Evolutionary conservation across 2,888 invertebrate species (phyloP).

Genomic region (Griposia aprilina): DNA sequence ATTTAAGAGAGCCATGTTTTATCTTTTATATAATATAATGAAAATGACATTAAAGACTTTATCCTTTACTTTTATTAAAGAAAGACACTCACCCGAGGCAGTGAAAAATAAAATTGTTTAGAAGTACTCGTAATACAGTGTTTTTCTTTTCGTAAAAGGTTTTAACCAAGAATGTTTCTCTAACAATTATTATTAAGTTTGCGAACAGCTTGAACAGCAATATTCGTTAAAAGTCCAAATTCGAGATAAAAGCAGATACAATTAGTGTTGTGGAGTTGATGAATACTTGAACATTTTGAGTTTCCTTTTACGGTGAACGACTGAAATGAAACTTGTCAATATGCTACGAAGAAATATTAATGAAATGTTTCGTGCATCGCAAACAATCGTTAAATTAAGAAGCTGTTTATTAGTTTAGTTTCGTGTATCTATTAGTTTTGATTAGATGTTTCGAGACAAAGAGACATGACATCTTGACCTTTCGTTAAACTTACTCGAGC

Average conservation of each 20-base stretch:
- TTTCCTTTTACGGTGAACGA: conserved; percentile 16
- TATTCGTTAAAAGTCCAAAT: conserved; percentile 66
- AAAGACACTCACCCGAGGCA: conserved; percentile 31
- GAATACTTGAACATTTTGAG: conserved; percentile 46
- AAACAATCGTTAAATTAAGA: conserved; percentile 12
- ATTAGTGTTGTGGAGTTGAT: conserved; percentile 68
- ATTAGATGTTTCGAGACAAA: conserved; percentile 3
- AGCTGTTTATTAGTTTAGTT: conserved; percentile 35
- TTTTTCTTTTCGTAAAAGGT: conserved; percentile 11
- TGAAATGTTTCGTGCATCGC: conserved; percentile 14
- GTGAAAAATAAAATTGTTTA: conserved; percentile 19
- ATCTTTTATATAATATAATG: conserved; percentile 37
- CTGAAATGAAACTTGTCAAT: conserved; percentile 22
- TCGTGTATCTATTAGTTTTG: conserved; percentile 23
- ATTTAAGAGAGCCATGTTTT: conserved; percentile 34
- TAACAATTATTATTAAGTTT: conserved; percentile 63
- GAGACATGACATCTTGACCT: conserved; percentile 6
- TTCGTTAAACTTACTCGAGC: not conserved
- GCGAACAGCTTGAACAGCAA: conserved; percentile 65
- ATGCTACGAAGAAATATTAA: conserved; percentile 33
- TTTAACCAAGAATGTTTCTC: conserved; percentile 44
- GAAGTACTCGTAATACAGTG: conserved; percentile 18
- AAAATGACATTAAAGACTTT: conserved; percentile 17
- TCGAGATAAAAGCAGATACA: conserved; percentile 67
- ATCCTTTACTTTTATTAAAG: conserved; percentile 33